phyloP scores from a whole-genome alignment of 2,888 invertebrate species.

The Drosophila melanocephala region DNA sequence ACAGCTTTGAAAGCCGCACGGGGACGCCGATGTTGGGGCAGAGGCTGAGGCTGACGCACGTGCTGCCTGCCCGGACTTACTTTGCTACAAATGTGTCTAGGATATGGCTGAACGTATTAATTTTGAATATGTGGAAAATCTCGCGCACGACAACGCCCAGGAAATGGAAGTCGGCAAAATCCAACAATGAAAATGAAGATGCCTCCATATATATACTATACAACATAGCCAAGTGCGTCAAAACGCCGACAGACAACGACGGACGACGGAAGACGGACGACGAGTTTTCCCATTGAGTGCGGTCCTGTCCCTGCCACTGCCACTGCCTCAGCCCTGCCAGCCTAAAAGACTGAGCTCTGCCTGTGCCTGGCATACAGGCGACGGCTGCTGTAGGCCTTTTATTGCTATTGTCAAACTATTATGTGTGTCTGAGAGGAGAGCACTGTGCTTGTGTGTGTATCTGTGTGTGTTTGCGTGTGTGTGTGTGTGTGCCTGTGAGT shows the following conservation, averaged over 20 bases:
- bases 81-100: conserved; percentile 78
- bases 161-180: conserved; percentile 49
- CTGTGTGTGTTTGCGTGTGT: not conserved
- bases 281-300: conserved; percentile 34
- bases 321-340: conserved; percentile 9
- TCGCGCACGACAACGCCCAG: conserved; percentile 66
- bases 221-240: conserved; percentile 71
- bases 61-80: conserved; percentile 45
- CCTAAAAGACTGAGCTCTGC: conserved; percentile 8
- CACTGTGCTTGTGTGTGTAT: conserved; percentile 6
- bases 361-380: conserved; percentile 24
- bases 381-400: conserved; percentile 75
- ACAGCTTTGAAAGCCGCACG: conserved; percentile 65
- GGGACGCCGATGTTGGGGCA: conserved; percentile 37
- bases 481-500: conserved; percentile 38
- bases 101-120: conserved; percentile 80
- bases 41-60: conserved; percentile 53
- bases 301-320: conserved; percentile 3
- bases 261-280: conserved; percentile 7
- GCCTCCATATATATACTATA: conserved; percentile 38
- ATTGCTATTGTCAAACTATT: conserved; percentile 82
- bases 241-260: conserved; percentile 18
- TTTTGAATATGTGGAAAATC: conserved; percentile 82
- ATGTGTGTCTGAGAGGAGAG: conserved; percentile 47
- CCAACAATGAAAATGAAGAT: conserved; percentile 77